Evolutionary conservation across 2,113 vertebrate genomes (phyloP).

Genomic region (Myocastor coypus): DNA sequence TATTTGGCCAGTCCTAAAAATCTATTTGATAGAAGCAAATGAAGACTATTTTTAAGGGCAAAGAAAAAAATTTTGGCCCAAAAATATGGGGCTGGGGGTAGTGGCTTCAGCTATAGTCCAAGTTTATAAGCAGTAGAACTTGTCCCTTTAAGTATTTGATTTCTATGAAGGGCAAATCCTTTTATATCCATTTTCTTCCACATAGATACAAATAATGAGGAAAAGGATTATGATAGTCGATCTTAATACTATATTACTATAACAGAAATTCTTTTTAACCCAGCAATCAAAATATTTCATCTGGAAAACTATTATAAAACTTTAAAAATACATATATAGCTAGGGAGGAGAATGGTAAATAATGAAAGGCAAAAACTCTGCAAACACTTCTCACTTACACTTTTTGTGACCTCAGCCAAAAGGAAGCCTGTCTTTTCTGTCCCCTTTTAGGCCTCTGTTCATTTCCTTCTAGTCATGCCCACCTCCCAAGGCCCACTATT

Average conservation of each 20-base stretch:
- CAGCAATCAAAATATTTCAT: constrained; percentile 16
- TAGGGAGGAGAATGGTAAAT: not conserved
- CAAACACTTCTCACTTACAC: not conserved
- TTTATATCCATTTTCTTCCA: constrained; percentile 57
- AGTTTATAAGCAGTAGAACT: not conserved
- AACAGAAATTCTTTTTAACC: not conserved
- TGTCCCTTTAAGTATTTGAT: constrained; percentile 21
- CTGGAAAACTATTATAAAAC: not conserved
- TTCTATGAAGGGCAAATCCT: constrained; percentile 21
- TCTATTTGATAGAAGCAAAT: constrained; percentile 16
- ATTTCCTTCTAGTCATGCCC: constrained; percentile 34
- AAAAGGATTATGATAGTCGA: constrained; percentile 15
- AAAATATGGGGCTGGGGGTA: not conserved
- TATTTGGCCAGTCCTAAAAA: not conserved
- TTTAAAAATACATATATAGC: not conserved
- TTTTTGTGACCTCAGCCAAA: not conserved
- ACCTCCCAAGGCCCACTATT: not conserved
- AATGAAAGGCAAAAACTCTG: not conserved
- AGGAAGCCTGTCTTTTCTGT: not conserved
- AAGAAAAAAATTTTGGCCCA: not conserved
- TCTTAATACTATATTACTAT: constrained; percentile 31
- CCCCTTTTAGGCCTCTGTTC: not conserved
- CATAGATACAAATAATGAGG: not conserved
- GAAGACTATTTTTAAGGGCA: not conserved
- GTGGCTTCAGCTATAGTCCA: constrained; percentile 12